Percentiles rank a stretch among this genome's conserved stretches.
These are phyloP conservation scores for Cossypha polioptera DNA, from an alignment of 2,797 vertebrate genomes.

Conservation along the genomic window DNA sequence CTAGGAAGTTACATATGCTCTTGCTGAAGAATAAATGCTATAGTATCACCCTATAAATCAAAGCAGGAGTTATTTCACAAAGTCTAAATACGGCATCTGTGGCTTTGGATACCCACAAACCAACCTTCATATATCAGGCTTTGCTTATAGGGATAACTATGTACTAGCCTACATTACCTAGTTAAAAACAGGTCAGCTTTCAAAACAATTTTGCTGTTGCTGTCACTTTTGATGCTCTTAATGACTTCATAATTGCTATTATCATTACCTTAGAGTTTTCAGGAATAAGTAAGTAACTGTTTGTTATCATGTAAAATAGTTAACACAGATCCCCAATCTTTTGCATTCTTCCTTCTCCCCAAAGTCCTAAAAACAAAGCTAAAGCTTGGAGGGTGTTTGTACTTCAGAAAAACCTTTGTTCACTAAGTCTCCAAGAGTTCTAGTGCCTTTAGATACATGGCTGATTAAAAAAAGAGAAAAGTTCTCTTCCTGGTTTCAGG, in stretches of 20 bases:
- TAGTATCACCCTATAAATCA: neutral
- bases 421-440: neutral
- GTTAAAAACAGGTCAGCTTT: neutral
- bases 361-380: neutral
- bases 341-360: neutral
- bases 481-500: neutral
- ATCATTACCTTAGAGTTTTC: neutral
- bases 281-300: neutral
- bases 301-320: neutral
- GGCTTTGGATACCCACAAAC: neutral
- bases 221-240: neutral
- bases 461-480: neutral
- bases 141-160: neutral
- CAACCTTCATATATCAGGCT: neutral
- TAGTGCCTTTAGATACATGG: neutral
- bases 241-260: neutral
- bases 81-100: neutral
- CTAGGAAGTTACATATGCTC: neutral
- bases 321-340: neutral
- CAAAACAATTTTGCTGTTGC: neutral
- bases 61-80: neutral
- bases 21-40: neutral
- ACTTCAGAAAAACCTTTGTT: neutral
- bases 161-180: neutral
- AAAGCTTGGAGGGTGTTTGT: neutral